Base-by-base conservation (phyloP, 2,797 vertebrate species). In the Pipistrellus pygmaeus region DNA sequence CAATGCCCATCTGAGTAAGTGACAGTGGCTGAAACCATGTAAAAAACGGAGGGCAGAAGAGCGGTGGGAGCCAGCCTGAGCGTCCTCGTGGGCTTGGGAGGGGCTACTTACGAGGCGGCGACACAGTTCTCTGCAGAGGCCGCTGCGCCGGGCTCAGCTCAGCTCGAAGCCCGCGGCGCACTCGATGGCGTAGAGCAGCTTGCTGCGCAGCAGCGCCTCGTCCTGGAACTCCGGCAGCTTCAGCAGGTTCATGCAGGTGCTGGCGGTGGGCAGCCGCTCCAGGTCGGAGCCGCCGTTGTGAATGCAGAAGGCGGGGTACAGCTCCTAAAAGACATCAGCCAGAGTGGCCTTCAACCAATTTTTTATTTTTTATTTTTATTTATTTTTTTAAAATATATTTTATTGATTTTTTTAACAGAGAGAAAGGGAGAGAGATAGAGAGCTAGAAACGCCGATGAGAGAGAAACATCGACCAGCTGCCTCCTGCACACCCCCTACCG, bases 201-300 rank as follows among this genome's bases (percentile, higher is more conserved):
- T 99, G 98, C 99, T 99, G 85, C 98, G 99, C 99, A 99, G 99
- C 92, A 99, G 98, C 17, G 99, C 98, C 96, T 99, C 98, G 0
- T 99, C 99, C 21, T 98, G 99, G 98, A 99, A 99, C 97, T 99
- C 99, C 0, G 99, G 99, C 64, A 99, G 99, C 98, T 99, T 99
- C 92, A 99, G 98, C 96, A 99, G 99, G 98, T 99, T 99, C 99
- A 99, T 99, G 98, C 99, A 99, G 97, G 99, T 99, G 98, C 99
- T 99, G 98, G 99, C 99, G 2, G 99, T 99, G 95, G 99, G 99
- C 2, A 99, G 98, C 85, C 99, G 98, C 86, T 99, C 99, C 95
- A 99, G 98, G 97, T 99, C 99, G 0, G 97, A 98, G 81, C 99
- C 99, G n/a, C 99, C 99, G 0, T 99, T 99, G 98, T 99, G 99